A percentile compares a stretch with the other conserved stretches of the same genome.
Conservation (phyloP, 2,888 invertebrate genomes). For the Mesoligia furuncula region DNA sequence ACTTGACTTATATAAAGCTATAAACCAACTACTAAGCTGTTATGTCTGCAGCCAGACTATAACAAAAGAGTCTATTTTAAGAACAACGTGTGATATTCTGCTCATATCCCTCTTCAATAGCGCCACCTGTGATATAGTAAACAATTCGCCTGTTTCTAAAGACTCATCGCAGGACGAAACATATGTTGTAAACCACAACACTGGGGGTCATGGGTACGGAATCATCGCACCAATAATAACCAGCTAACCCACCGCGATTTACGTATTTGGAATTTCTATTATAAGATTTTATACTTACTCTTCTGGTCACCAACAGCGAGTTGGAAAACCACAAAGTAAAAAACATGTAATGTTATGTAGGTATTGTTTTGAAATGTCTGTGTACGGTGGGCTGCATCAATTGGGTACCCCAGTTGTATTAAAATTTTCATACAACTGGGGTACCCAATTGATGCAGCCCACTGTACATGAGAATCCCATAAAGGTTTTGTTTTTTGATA, state of each 20-base stretch:
- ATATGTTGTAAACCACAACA: slow-evolving; percentile 61
- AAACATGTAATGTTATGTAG: background rate
- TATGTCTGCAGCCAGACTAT: background rate
- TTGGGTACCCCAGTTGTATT: too few relatives aligned
- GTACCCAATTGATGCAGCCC: too few relatives aligned
- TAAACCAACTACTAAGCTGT: background rate
- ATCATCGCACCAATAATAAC: slow-evolving; percentile 70
- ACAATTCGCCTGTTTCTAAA: slow-evolving; percentile 33
- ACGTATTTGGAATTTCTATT: slow-evolving; percentile 49
- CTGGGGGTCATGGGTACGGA: slow-evolving; percentile 69
- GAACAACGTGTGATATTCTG: background rate
- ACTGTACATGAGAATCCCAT: too few relatives aligned
- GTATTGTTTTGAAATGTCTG: background rate
- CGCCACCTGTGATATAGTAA: slow-evolving; percentile 48
- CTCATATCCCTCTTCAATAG: slow-evolving; percentile 1
- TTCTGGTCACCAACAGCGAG: slow-evolving; percentile 12
- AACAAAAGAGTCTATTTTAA: slow-evolving; percentile 18
- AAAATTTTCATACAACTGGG: too few relatives aligned
- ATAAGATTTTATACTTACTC: slow-evolving; percentile 25
- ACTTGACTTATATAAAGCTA: slow-evolving; percentile 1
- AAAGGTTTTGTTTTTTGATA: slow-evolving; percentile 14
- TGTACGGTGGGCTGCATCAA: too few relatives aligned
- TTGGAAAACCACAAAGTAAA: slow-evolving; percentile 25
- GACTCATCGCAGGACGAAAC: slow-evolving; percentile 45
- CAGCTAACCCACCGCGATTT: slow-evolving; percentile 63